Conservation (phyloP, 2,797 vertebrate genomes). For the Peromyscus eremicus region DNA sequence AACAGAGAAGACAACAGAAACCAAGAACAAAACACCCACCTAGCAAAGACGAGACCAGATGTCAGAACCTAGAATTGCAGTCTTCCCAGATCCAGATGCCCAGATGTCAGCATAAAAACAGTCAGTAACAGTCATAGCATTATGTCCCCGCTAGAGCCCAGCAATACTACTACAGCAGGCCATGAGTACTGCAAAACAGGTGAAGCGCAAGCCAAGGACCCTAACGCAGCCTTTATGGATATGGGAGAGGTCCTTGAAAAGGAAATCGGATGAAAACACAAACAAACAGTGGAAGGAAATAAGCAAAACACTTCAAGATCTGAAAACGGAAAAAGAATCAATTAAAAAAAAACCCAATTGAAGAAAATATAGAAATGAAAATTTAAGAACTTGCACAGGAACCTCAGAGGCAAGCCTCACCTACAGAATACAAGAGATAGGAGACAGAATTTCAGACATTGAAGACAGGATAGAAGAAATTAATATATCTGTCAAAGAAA, state of each 20-base stretch:
- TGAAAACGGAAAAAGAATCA: neutral
- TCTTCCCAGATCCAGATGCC: neutral
- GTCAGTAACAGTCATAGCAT: neutral
- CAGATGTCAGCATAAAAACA: neutral
- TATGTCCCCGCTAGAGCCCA: neutral
- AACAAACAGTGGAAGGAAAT: neutral
- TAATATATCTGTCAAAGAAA: neutral
- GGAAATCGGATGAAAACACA: neutral
- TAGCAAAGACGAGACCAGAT: neutral
- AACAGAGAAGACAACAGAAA: neutral
- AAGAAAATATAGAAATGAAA: neutral
- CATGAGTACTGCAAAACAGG: too few species aligned
- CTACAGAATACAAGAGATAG: neutral
- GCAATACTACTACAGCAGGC: neutral
- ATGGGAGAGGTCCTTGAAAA: neutral
- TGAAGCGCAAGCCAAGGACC: neutral
- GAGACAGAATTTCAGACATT: neutral
- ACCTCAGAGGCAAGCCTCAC: neutral
- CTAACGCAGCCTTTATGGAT: neutral
- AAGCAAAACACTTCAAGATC: neutral
- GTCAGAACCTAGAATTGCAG: neutral
- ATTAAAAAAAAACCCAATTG: neutral
- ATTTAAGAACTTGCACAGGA: neutral
- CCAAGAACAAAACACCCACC: neutral
- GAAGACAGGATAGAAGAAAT: neutral